phyloP scores from a whole-genome alignment of 2,888 invertebrate genomes.

The Bursaphelenchus okinawaensis region DNA sequence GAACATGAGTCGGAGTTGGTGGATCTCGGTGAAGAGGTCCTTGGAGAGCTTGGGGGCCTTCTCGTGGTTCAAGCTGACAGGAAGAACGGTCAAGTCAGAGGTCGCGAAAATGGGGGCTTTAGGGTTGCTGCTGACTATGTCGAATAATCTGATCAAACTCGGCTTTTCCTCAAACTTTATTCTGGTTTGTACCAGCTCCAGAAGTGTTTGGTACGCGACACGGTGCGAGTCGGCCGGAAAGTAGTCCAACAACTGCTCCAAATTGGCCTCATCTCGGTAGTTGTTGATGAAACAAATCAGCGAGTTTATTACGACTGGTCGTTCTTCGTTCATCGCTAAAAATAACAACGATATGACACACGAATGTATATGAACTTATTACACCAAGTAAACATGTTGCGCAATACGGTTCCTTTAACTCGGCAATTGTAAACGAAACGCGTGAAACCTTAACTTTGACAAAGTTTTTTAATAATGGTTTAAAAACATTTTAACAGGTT shows the following conservation, averaged over 20 bases:
- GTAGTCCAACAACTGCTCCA: constrained; percentile 19
- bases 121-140: constrained; percentile 16
- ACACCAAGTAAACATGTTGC: no score
- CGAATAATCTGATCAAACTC: constrained; percentile 22
- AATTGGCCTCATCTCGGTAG: constrained; percentile 24
- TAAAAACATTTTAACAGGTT: no score
- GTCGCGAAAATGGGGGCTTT: constrained; percentile 37
- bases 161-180: background rate
- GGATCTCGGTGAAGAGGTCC: constrained; percentile 25
- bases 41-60: background rate
- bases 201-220: constrained; percentile 9
- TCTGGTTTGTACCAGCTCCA: constrained; percentile 3
- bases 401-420: no score
- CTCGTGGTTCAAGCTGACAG: constrained; percentile 25
- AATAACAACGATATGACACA: no score
- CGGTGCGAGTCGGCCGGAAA: constrained; percentile 12
- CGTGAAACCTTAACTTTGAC: no score
- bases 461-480: no score
- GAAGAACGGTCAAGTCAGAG: constrained; percentile 34
- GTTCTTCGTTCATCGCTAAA: background rate
- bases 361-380: no score
- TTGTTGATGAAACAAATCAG: constrained; percentile 43
- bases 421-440: no score
- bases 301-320: constrained; percentile 43
- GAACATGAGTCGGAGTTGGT: constrained; percentile 30